phyloP scores from a whole-genome alignment of 2,888 invertebrate species.

The Folsomia manolachei region DNA sequence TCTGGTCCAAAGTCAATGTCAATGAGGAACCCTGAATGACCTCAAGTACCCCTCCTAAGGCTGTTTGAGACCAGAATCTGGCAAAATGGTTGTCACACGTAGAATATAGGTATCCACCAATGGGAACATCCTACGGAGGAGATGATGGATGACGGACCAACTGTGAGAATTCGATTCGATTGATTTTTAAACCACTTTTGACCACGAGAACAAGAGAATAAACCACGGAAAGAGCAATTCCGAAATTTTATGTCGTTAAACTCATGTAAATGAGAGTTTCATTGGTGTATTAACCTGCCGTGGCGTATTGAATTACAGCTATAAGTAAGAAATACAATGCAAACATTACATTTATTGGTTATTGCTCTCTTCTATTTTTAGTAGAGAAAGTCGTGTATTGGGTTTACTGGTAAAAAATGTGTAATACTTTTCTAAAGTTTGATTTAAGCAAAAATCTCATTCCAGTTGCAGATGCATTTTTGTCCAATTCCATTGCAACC shows the following conservation, averaged over 20 bases:
- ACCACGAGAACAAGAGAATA: conserved; percentile 23
- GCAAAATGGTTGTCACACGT: conserved; percentile 5
- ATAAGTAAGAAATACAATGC: too few relatives aligned
- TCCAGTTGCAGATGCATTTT: too few relatives aligned
- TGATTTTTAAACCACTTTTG: conserved; percentile 37
- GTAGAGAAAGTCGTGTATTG: too few relatives aligned
- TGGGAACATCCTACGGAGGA: not conserved
- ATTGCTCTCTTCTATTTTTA: too few relatives aligned
- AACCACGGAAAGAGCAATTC: not conserved
- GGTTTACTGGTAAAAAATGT: too few relatives aligned
- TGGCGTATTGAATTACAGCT: too few relatives aligned
- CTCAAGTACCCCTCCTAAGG: conserved; percentile 7
- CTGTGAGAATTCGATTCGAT: conserved; percentile 43
- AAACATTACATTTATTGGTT: too few relatives aligned
- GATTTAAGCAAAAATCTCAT: too few relatives aligned
- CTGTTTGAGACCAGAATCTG: not conserved
- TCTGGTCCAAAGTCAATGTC: not conserved
- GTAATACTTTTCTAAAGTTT: too few relatives aligned
- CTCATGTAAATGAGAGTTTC: not conserved
- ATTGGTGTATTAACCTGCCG: too few relatives aligned
- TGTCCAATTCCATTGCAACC: too few relatives aligned
- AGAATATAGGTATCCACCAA: not conserved
- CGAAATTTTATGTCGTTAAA: not conserved
- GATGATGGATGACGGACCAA: conserved; percentile 3
- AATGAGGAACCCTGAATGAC: not conserved